phyloP scores from a whole-genome alignment of 2,888 invertebrate species.

The Trypoxylon attenuatum region DNA sequence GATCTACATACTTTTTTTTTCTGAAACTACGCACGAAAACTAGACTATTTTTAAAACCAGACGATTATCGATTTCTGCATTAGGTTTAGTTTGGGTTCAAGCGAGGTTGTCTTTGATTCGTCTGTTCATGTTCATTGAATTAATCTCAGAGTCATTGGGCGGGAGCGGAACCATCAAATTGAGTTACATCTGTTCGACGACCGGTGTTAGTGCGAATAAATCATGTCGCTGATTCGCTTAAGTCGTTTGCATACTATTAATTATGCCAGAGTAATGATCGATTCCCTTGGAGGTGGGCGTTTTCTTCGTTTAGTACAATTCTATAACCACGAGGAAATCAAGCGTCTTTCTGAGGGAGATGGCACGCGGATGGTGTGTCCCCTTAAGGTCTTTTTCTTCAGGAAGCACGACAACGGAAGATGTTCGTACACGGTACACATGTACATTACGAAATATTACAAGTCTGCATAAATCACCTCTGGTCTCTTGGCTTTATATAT shows the following conservation, averaged over 20 bases:
- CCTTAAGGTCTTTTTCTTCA: neutral
- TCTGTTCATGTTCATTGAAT: slow-evolving; percentile 40
- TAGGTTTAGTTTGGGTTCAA: slow-evolving; percentile 24
- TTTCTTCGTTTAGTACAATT: slow-evolving; percentile 27
- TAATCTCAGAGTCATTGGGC: slow-evolving; percentile 49
- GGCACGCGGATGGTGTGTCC: too few relatives aligned
- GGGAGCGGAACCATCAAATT: slow-evolving; percentile 37
- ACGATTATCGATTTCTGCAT: too few relatives aligned
- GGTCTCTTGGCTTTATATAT: slow-evolving; percentile 40
- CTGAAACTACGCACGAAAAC: too few relatives aligned
- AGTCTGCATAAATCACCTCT: slow-evolving; percentile 42
- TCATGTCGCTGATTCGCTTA: slow-evolving; percentile 50
- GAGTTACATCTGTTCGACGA: slow-evolving; percentile 44
- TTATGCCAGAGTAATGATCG: slow-evolving; percentile 49
- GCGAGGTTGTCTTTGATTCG: slow-evolving; percentile 28
- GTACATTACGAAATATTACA: slow-evolving; percentile 11
- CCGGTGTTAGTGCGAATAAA: slow-evolving; percentile 38
- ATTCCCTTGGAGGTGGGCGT: slow-evolving; percentile 13
- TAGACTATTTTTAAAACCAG: too few relatives aligned
- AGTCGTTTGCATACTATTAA: slow-evolving; percentile 55
- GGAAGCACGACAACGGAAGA: neutral
- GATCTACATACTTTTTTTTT: too few relatives aligned
- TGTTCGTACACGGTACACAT: slow-evolving; percentile 1
- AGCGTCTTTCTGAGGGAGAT: too few relatives aligned
- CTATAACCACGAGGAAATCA: neutral